phyloP scores from a whole-genome alignment of 2,113 vertebrate genomes.

The Gopherus flavomarginatus region DNA sequence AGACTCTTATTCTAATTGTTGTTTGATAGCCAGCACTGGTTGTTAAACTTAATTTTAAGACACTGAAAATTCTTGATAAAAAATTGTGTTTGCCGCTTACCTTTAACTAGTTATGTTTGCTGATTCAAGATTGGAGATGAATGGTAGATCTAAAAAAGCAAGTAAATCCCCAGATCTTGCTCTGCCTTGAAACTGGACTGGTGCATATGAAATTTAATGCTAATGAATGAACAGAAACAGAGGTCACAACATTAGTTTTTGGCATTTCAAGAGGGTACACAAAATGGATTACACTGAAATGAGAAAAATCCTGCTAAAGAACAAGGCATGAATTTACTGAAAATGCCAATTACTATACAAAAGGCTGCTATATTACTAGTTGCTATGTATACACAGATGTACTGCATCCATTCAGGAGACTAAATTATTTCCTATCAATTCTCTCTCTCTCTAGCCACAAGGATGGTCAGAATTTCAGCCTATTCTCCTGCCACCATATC shows the following conservation, averaged over 20 bases:
- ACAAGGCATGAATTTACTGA: fast-evolving
- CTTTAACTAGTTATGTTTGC: background rate
- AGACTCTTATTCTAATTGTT: background rate
- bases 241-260: background rate
- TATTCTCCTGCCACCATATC: background rate
- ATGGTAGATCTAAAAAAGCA: background rate
- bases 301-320: background rate
- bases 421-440: fast-evolving
- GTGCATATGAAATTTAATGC: background rate
- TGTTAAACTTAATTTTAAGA: background rate
- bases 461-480: background rate
- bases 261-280: background rate
- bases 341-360: background rate
- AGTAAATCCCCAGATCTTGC: background rate
- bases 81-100: background rate
- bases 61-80: background rate
- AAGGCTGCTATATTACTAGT: fast-evolving
- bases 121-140: background rate
- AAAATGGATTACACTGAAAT: background rate
- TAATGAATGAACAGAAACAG: background rate
- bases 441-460: background rate
- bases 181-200: background rate
- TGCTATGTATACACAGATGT: fast-evolving
- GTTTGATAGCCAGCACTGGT: background rate
- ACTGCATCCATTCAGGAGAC: background rate